Base-by-base conservation (phyloP, 2,888 invertebrate genomes). In the Dryadula phaetusa region DNA sequence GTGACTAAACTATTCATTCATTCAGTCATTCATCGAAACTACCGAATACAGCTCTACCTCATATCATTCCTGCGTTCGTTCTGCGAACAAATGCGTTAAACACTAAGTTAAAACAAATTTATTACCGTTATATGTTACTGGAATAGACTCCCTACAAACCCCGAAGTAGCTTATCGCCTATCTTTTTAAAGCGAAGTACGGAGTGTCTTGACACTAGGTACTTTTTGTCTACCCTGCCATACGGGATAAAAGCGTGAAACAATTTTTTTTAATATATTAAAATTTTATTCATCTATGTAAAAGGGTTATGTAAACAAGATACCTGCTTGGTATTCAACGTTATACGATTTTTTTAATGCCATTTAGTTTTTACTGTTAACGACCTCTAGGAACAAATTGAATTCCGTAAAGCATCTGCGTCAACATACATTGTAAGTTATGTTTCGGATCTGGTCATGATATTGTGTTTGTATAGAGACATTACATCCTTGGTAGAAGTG, bases 391-490 rank as follows among this genome's bases (percentile, higher is more conserved):
- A 64, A 67, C 68, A 66, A 37, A 40, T 47, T 18, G 73, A 76
- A 80, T 77, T 76, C 75, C 72, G 40, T 66, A 32, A 70, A 60
- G 46, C 80, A 80, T 71, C 75, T 80, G 78, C 73, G 65, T 64
- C 67, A 76, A 77, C 72, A 74, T 54, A 44, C 37, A 47, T 60
- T 63, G 49, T 67, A 34, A 12, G 18, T 28, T 22, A 18, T 61
- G 25, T 58, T 25, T 49, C 3, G 8, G 22, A 20, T 14, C 28
- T 28, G 18, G 28, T 40, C 42, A 7, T 22, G 20, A 34, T 25
- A 25, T 8, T 25, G 7, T 20, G 12, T 47, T 12, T 49, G 25
- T 14, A 25, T 49, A 25, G 7, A 25, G 47, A 22, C 6, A 49
- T 49, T 4, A 22, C 7, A n/a, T 8, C 47, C 0, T 7, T 22